Conservation (phyloP, 2,797 vertebrate genomes). For the Pogoniulus pusillus region DNA sequence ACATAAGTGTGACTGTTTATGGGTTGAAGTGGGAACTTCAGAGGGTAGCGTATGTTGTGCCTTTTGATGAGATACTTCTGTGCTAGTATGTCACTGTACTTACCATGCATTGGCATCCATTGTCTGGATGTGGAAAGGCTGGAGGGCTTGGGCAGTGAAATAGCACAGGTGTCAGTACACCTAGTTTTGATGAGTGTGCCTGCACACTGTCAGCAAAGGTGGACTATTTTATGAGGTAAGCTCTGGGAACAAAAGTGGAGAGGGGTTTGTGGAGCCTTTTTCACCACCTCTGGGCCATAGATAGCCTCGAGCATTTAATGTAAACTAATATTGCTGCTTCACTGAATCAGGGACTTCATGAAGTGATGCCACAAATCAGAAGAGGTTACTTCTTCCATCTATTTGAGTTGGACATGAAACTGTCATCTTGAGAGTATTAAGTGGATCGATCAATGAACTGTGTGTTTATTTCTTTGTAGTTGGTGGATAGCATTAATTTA, state of each 20-base stretch:
- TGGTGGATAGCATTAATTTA: background rate
- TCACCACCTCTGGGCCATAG: background rate
- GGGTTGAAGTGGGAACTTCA: background rate
- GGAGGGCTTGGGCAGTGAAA: background rate
- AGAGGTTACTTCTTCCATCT: background rate
- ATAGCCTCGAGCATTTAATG: background rate
- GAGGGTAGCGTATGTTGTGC: rapidly evolving
- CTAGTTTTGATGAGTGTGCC: background rate
- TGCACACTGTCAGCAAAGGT: background rate
- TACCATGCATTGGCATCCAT: background rate
- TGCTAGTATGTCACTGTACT: background rate
- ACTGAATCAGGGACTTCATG: background rate
- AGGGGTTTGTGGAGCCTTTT: background rate
- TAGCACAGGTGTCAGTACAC: background rate
- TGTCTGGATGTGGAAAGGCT: background rate
- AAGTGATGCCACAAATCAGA: background rate
- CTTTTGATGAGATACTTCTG: background rate
- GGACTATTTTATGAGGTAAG: background rate
- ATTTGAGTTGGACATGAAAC: background rate
- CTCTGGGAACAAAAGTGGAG: background rate
- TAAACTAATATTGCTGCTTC: background rate
- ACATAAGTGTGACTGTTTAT: background rate
- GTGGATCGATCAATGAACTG: background rate
- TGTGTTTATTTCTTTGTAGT: background rate
- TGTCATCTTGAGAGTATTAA: background rate